Evolutionary conservation across 2,113 vertebrate species (phyloP).

Genomic region (Zosterops hypoxanthus): DNA sequence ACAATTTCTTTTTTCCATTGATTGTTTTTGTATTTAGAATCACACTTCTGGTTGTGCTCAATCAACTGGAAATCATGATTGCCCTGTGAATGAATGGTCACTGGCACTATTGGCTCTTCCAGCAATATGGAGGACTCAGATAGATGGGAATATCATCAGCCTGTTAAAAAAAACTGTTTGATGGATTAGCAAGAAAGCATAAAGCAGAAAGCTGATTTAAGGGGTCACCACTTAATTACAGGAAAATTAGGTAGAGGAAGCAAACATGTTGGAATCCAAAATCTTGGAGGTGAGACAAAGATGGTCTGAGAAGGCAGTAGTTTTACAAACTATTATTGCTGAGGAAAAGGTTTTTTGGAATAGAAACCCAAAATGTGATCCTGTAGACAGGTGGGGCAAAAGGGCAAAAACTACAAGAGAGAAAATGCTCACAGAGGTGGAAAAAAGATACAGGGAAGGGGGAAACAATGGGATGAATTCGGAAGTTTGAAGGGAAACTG

Average conservation of each 20-base stretch:
- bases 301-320: background rate
- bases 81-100: background rate
- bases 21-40: background rate
- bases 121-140: background rate
- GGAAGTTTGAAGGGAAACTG: background rate
- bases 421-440: background rate
- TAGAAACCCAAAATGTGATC: background rate
- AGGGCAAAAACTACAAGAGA: background rate
- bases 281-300: background rate
- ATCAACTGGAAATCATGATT: background rate
- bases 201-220: background rate
- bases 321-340: background rate
- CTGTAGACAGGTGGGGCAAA: background rate
- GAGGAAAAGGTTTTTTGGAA: background rate
- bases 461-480: background rate
- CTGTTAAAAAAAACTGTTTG: background rate
- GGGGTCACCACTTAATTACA: background rate
- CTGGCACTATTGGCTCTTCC: background rate
- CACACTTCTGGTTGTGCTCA: background rate
- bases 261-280: background rate
- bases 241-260: background rate
- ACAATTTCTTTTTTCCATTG: background rate
- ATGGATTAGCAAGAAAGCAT: background rate
- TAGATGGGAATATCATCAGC: background rate
- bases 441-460: background rate